Conservation (phyloP, 2,888 invertebrate genomes). For the Leptopilina syphax region DNA sequence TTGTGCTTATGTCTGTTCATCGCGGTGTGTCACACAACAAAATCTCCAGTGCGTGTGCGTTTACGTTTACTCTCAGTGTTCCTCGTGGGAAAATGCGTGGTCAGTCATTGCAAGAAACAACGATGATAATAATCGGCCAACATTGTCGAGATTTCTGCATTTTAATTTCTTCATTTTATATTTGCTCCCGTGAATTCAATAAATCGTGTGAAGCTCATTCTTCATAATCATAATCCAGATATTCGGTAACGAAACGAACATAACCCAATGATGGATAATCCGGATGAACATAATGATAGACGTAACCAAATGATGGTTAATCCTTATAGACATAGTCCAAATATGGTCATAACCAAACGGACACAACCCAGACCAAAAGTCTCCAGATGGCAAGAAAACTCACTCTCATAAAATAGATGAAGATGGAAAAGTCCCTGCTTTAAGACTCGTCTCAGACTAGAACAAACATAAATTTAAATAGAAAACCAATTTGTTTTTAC, state of each 20-base stretch:
- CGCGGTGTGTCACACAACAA: slow-evolving; percentile 20
- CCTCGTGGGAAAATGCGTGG: slow-evolving; percentile 61
- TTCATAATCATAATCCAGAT: neutral
- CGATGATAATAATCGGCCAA: slow-evolving; percentile 57
- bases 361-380: too few relatives aligned
- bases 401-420: too few relatives aligned
- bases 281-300: too few relatives aligned
- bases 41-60: slow-evolving; percentile 27
- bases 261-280: too few relatives aligned
- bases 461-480: neutral
- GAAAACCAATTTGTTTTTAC: neutral
- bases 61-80: slow-evolving; percentile 26
- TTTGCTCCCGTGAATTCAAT: slow-evolving; percentile 33
- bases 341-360: too few relatives aligned
- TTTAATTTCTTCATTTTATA: slow-evolving; percentile 32
- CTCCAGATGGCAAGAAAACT: too few relatives aligned
- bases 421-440: too few relatives aligned
- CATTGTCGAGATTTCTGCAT: slow-evolving; percentile 61
- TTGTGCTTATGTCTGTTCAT: slow-evolving; percentile 42
- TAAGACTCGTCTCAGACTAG: too few relatives aligned
- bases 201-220: slow-evolving; percentile 1
- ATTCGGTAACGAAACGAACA: too few relatives aligned
- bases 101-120: slow-evolving; percentile 38
- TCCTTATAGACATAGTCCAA: too few relatives aligned
- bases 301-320: too few relatives aligned